A percentile compares a stretch with the other conserved stretches of the same genome.
Evolutionary conservation across 2,797 vertebrate genomes (phyloP).

Genomic region (Gadopsis marmoratus): DNA sequence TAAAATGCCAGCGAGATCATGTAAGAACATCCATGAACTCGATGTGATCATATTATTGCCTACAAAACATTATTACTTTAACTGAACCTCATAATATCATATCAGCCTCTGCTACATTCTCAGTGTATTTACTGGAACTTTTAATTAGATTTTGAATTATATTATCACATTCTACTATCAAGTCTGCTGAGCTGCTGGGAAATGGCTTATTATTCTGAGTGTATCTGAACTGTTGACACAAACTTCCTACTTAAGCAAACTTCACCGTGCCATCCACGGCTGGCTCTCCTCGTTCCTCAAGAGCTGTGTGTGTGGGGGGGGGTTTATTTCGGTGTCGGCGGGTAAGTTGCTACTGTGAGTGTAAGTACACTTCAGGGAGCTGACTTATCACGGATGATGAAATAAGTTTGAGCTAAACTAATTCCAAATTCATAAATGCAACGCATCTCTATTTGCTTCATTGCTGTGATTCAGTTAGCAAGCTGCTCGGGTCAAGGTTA

Average conservation of each 20-base stretch:
- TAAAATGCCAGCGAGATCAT: background rate
- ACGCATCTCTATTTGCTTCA: constrained; percentile 48
- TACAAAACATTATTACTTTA: background rate
- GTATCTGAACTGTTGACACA: constrained; percentile 36
- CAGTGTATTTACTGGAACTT: background rate
- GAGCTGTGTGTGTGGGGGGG: background rate
- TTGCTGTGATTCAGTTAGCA: constrained; percentile 46
- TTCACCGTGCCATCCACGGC: background rate
- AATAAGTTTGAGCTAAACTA: constrained; percentile 70
- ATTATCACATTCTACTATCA: constrained; percentile 5
- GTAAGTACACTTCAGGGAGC: constrained; percentile 60
- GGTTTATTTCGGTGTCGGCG: constrained; percentile 47
- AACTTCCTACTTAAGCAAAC: constrained; percentile 35
- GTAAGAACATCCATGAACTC: background rate
- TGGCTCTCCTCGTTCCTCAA: constrained; percentile 21
- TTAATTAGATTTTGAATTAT: constrained; percentile 24
- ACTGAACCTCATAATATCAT: background rate
- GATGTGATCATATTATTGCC: background rate
- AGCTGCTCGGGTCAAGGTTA: constrained; percentile 44
- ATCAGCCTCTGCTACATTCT: background rate
- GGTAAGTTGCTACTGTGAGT: constrained; percentile 40
- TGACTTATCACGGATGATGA: constrained; percentile 62
- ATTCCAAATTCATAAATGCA: constrained; percentile 57
- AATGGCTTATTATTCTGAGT: constrained; percentile 11
- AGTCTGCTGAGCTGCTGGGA: constrained; percentile 12